phyloP scores from a whole-genome alignment of 2,113 vertebrate genomes.

The Embiotoca jacksoni region DNA sequence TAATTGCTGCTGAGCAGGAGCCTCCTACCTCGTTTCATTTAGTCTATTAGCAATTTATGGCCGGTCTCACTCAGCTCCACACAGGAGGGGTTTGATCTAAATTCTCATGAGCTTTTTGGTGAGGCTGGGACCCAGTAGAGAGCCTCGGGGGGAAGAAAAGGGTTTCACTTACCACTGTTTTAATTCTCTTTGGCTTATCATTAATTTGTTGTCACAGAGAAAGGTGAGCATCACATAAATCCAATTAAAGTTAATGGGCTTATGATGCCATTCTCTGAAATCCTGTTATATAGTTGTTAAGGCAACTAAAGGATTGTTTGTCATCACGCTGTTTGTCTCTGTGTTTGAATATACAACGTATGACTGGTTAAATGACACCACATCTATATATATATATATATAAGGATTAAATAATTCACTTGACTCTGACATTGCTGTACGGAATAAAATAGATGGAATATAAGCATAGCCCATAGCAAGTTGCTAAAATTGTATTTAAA shows the following conservation, averaged over 20 bases:
- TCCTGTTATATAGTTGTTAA: slow-evolving; percentile 37
- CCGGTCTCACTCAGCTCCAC: slow-evolving; percentile 88
- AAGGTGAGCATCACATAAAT: slow-evolving; percentile 70
- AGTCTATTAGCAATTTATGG: slow-evolving; percentile 98
- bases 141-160: slow-evolving; percentile 72
- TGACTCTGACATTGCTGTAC: not conserved
- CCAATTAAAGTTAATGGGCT: slow-evolving; percentile 74
- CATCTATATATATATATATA: not conserved
- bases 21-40: slow-evolving; percentile 89
- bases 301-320: slow-evolving; percentile 18
- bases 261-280: slow-evolving; percentile 59
- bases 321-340: slow-evolving; percentile 25
- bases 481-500: too few relatives aligned
- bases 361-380: slow-evolving; percentile 11
- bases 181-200: slow-evolving; percentile 73
- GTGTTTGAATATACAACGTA: not conserved
- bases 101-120: slow-evolving; percentile 81
- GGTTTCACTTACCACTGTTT: slow-evolving; percentile 70
- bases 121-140: slow-evolving; percentile 74
- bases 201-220: slow-evolving; percentile 73
- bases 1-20: slow-evolving; percentile 84
- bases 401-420: not conserved
- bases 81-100: slow-evolving; percentile 86
- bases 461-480: not conserved
- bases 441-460: not conserved